phyloP scores from a whole-genome alignment of 2,888 invertebrate genomes.

The Ochropacha duplaris region DNA sequence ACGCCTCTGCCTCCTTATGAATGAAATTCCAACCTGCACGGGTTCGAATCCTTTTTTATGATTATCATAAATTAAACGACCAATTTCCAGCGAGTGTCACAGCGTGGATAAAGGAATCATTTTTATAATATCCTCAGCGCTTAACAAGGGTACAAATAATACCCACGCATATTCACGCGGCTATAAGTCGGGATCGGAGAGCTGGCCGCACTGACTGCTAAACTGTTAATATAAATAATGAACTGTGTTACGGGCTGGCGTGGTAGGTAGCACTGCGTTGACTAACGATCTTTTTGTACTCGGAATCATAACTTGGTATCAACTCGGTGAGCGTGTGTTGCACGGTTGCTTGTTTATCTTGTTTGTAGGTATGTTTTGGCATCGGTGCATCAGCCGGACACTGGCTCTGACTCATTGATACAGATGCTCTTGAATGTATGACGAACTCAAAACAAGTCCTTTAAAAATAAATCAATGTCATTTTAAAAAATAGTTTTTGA shows the following conservation, averaged over 20 bases:
- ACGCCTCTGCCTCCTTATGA: conserved; percentile 83
- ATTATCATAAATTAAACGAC: conserved; percentile 78
- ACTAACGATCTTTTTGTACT: conserved; percentile 76
- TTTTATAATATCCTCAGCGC: conserved; percentile 82
- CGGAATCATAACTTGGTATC: conserved; percentile 52
- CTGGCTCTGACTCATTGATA: conserved; percentile 5
- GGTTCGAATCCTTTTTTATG: conserved; percentile 81
- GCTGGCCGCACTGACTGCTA: conserved; percentile 76
- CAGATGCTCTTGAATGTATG: conserved; percentile 3
- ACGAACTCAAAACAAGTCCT: not conserved
- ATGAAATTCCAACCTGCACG: conserved; percentile 81
- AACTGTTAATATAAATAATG: conserved; percentile 83
- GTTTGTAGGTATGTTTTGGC: conserved; percentile 34
- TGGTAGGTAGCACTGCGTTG: conserved; percentile 74
- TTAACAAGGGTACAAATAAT: conserved; percentile 82
- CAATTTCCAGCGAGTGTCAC: conserved; percentile 82
- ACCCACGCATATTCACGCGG: conserved; percentile 81
- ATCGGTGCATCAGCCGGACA: conserved; percentile 14
- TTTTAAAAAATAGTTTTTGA: not conserved
- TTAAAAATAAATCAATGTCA: not conserved
- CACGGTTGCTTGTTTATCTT: conserved; percentile 28
- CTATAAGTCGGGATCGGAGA: conserved; percentile 74
- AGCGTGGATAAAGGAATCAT: conserved; percentile 81
- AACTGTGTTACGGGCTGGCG: conserved; percentile 76
- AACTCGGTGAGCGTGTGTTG: conserved; percentile 21